Conservation (phyloP, 2,797 vertebrate genomes). For the Brachyalestes nurse region DNA sequence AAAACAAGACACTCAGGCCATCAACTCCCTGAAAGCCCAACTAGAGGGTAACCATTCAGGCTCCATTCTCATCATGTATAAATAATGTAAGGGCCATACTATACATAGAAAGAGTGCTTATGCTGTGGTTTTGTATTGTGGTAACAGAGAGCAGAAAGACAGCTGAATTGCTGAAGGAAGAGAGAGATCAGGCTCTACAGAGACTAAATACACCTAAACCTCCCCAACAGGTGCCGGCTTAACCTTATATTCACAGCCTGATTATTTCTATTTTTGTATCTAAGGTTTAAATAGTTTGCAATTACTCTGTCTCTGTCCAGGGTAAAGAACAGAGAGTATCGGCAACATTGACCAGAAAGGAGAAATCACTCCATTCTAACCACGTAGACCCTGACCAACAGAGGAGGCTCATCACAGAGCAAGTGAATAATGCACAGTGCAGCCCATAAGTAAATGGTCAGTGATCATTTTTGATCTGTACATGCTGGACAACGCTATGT, state of each 20-base stretch:
- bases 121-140: conserved; percentile 33
- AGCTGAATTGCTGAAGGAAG: conserved; percentile 59
- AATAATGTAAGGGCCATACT: neutral
- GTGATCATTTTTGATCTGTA: neutral
- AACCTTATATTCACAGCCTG: neutral
- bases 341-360: conserved; percentile 54
- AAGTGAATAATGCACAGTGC: conserved; percentile 67
- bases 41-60: conserved; percentile 58
- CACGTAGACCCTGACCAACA: conserved; percentile 69
- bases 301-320: conserved; percentile 52
- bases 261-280: neutral
- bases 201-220: conserved; percentile 56
- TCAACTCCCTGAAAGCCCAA: conserved; percentile 47
- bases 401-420: conserved; percentile 79
- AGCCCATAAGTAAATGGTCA: conserved; percentile 2
- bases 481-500: no score
- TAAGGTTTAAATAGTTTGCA: neutral
- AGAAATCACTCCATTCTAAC: conserved; percentile 47
- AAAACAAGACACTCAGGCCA: conserved; percentile 15
- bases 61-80: neutral
- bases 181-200: conserved; percentile 60
- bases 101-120: neutral
- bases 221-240: conserved; percentile 61
- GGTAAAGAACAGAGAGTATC: conserved; percentile 55
- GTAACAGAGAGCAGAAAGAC: conserved; percentile 63